Evolutionary conservation across 2,113 vertebrate species (phyloP).

Genomic region (Sorex fumeus): DNA sequence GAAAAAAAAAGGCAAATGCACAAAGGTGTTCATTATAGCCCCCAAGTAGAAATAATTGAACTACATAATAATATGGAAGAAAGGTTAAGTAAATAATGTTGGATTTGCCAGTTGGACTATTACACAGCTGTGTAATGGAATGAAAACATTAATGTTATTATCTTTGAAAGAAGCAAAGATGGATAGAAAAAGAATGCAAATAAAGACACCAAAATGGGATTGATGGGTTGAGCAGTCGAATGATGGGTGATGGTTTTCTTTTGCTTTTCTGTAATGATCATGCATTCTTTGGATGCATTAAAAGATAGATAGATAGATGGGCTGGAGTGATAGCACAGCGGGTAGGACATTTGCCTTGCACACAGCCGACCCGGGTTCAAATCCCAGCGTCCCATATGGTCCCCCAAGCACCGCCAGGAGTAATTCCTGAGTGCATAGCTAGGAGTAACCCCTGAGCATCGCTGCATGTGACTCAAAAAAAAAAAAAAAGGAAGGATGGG

Average conservation of each 20-base stretch:
- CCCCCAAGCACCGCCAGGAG: too few relatives aligned
- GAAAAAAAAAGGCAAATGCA: neutral
- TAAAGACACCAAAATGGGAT: neutral
- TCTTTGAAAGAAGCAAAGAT: conserved; percentile 30
- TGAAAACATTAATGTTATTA: neutral
- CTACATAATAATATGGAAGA: neutral
- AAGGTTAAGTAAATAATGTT: neutral
- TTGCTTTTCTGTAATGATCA: neutral
- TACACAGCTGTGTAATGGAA: neutral
- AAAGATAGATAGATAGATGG: neutral
- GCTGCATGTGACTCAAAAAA: too few relatives aligned
- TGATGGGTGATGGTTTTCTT: neutral
- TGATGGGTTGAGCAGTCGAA: neutral
- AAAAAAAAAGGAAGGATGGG: neutral
- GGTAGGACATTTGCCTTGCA: too few relatives aligned
- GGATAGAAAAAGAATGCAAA: neutral
- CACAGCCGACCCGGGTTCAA: too few relatives aligned
- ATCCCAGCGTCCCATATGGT: too few relatives aligned
- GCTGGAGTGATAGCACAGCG: too few relatives aligned
- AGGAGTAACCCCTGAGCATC: too few relatives aligned
- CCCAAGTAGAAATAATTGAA: neutral
- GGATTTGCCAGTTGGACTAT: neutral
- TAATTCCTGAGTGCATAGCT: too few relatives aligned
- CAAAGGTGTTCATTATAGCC: conserved; percentile 1
- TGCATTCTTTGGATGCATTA: neutral